A percentile compares a stretch with the other conserved stretches of the same genome.
These are phyloP conservation scores for Fopius arisanus DNA, from an alignment of 1,140 invertebrate species.

Conservation along the genomic window DNA sequence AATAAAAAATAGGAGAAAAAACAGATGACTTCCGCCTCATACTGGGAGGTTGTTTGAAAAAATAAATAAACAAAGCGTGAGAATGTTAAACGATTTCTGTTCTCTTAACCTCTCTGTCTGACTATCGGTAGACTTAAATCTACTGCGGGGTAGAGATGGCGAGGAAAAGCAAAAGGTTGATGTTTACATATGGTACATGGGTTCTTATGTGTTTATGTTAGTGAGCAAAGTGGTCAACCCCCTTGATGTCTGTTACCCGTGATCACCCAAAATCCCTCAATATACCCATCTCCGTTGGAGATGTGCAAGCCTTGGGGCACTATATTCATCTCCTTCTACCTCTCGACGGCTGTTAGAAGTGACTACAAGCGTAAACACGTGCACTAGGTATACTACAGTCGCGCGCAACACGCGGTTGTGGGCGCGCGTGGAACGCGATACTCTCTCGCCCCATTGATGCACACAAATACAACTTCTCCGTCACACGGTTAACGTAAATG, in stretches of 20 bases:
- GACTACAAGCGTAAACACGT: background rate
- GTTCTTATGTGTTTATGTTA: background rate
- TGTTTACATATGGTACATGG: background rate
- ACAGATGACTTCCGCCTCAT: background rate
- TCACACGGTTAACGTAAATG: background rate
- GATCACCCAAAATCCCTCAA: background rate
- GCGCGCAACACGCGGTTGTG: background rate
- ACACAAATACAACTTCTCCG: background rate
- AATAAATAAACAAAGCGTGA: background rate
- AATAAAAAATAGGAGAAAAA: background rate
- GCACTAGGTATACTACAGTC: background rate
- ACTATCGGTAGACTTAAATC: background rate
- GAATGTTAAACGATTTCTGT: background rate
- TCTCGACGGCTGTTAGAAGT: background rate
- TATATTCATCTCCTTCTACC: too few species aligned
- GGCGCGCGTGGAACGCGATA: background rate
- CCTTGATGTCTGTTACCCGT: background rate
- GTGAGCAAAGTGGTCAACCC: slow-evolving; percentile 8
- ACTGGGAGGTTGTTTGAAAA: background rate
- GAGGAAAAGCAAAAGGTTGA: background rate
- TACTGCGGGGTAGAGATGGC: background rate
- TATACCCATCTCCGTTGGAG: background rate
- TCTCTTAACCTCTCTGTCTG: too few species aligned
- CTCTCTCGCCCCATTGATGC: background rate
- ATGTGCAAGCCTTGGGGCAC: background rate